A percentile compares a stretch with the other conserved stretches of the same genome.
phyloP scores from a whole-genome alignment of 2,888 invertebrate species.

The Acronicta aceris region DNA sequence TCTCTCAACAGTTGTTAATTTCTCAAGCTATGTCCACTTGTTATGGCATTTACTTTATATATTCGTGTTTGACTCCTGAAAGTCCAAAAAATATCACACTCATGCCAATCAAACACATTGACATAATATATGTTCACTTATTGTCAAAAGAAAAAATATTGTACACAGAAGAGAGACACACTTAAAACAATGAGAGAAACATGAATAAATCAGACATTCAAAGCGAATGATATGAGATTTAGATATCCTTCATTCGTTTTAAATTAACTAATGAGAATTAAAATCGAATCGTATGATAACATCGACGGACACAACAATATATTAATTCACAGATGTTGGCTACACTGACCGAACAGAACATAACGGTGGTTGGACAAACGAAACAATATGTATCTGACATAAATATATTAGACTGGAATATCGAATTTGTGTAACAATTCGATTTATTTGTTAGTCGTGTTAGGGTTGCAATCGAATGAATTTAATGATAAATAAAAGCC shows the following conservation, averaged over 20 bases:
- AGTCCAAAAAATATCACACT: constrained; percentile 65
- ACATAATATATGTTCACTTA: constrained; percentile 43
- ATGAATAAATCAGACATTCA: constrained; percentile 81
- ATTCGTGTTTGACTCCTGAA: constrained; percentile 52
- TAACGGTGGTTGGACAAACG: constrained; percentile 75
- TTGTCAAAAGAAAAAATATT: constrained; percentile 61
- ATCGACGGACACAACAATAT: constrained; percentile 81
- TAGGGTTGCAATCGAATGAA: constrained; percentile 85
- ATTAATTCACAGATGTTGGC: constrained; percentile 80
- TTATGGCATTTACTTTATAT: constrained; percentile 61
- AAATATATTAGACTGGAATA: constrained; percentile 65
- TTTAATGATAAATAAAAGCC: constrained; percentile 85
- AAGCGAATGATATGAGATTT: constrained; percentile 81
- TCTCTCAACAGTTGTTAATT: constrained; percentile 70
- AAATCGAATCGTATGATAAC: constrained; percentile 77
- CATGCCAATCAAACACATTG: constrained; percentile 73
- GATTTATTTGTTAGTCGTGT: constrained; percentile 84
- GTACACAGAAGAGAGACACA: constrained; percentile 67
- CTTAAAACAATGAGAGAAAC: constrained; percentile 66
- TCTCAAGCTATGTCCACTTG: constrained; percentile 75
- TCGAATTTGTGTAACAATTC: constrained; percentile 75
- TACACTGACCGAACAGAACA: constrained; percentile 86
- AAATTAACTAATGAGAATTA: constrained; percentile 56
- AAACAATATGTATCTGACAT: constrained; percentile 70
- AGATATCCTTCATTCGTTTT: constrained; percentile 54